A percentile compares a stretch with the other conserved stretches of the same genome.
Evolutionary conservation across 2,113 vertebrate genomes (phyloP).

Genomic region (Mixornis gularis): DNA sequence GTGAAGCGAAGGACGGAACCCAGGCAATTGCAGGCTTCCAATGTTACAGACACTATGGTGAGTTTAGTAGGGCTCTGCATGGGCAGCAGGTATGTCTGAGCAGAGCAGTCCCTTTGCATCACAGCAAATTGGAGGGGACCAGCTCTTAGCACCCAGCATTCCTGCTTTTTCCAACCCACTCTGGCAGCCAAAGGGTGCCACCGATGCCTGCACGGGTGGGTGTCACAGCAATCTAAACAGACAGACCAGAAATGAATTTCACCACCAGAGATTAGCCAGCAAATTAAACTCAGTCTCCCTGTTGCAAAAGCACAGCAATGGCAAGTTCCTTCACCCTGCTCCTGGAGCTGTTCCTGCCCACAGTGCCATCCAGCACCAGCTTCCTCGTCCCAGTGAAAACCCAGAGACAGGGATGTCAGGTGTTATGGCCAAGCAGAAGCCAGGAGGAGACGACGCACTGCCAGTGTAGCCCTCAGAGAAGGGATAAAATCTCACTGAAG

Average conservation of each 20-base stretch:
- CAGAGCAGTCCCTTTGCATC: neutral
- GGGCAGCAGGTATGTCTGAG: neutral
- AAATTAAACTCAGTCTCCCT: slow-evolving; percentile 13
- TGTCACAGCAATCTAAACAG: slow-evolving; percentile 18
- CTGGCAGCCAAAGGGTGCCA: neutral
- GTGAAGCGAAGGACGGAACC: neutral
- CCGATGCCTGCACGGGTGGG: neutral
- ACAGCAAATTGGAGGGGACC: rapidly evolving
- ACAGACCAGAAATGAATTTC: slow-evolving; percentile 34
- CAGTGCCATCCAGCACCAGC: rapidly evolving
- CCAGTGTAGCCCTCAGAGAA: neutral
- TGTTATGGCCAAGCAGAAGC: neutral
- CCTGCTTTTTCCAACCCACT: neutral
- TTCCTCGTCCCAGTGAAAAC: neutral
- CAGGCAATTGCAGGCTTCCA: neutral
- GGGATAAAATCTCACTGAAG: neutral
- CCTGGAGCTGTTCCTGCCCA: neutral
- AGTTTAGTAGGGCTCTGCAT: neutral
- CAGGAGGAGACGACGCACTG: neutral
- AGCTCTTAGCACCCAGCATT: neutral
- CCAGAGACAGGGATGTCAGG: rapidly evolving
- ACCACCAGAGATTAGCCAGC: slow-evolving; percentile 9
- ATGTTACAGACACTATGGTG: neutral
- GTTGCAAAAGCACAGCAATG: neutral
- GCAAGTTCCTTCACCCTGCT: rapidly evolving